Conservation (phyloP, 2,797 vertebrate species). For the Artibeus jamaicensis region DNA sequence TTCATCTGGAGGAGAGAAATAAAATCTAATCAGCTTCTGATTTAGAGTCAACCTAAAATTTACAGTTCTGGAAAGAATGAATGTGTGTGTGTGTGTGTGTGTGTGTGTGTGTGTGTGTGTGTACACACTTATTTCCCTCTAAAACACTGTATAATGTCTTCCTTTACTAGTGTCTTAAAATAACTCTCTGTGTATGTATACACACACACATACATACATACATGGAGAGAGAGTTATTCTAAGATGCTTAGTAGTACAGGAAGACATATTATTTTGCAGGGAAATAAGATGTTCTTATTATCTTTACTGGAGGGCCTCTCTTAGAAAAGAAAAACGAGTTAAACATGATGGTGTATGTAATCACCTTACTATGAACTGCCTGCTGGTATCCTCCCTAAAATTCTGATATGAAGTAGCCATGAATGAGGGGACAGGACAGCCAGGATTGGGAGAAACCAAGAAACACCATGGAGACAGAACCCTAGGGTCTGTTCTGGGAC, state of each 20-base stretch:
- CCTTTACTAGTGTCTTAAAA: too few species aligned
- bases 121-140: too few species aligned
- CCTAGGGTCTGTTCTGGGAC: not conserved
- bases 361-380: not conserved
- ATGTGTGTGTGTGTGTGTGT: not conserved
- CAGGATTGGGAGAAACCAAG: not conserved
- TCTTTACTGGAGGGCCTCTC: not conserved
- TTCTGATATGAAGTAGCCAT: not conserved
- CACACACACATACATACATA: too few species aligned
- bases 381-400: not conserved
- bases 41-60: not conserved
- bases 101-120: not conserved
- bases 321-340: not conserved
- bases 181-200: too few species aligned
- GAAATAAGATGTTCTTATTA: not conserved
- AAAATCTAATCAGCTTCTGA: not conserved
- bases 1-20: not conserved
- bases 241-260: not conserved
- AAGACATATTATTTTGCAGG: not conserved
- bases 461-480: not conserved
- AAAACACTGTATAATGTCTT: too few species aligned
- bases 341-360: not conserved
- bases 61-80: not conserved
- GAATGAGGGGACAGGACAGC: rapidly evolving
- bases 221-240: not conserved